Base-by-base conservation (phyloP, 2,113 vertebrate genomes). In the Terrapene triunguis region DNA sequence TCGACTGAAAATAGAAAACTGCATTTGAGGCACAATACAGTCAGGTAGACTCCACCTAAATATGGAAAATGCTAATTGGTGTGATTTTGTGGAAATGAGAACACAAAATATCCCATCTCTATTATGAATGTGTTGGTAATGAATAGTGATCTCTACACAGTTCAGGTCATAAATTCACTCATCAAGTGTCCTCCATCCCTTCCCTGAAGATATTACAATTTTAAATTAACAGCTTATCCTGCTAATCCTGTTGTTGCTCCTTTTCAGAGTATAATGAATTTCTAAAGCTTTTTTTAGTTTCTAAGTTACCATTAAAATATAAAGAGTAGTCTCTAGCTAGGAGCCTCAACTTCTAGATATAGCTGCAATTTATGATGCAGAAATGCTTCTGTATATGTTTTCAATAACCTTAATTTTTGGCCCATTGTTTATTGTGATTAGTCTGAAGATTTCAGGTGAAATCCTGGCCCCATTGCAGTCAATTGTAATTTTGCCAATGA, bases 41-140 rank as follows among this genome's bases (percentile, higher is more conserved):
- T 87, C 1, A 1, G 55, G 54, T 59, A 69, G 29, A 80, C 48
- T 85, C 82, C 48, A 88, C 53, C 72, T 84, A 85, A 84, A 95
- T 92, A 88, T 21, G 51, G 86, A 93, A 82, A 62, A 84, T 76
- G 29, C 17, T 87, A 87, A 90, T 87, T 8, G 51, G 82, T 29
- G 83, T 42, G 57, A 78, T 97, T 97, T 93, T 74, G 86, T 93
- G 89, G 95, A 95, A 94, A 96, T 88, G 21, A 87, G 57, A 82
- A 84, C 13, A 42, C 47, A 91, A 93, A 97, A 97, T 95, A 97
- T 97, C 96, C 93, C 85, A 78, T 88, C 87, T 94, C 84, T 97
- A 95, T 95, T 97, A 95, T 87, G 85, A 94, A 97, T 89, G 5
- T n/a, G 19, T 94, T 89, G 54, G 78, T 96, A 95, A 96, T 85